phyloP scores from a whole-genome alignment of 2,113 vertebrate genomes.

The Nerophis lumbriciformis region DNA sequence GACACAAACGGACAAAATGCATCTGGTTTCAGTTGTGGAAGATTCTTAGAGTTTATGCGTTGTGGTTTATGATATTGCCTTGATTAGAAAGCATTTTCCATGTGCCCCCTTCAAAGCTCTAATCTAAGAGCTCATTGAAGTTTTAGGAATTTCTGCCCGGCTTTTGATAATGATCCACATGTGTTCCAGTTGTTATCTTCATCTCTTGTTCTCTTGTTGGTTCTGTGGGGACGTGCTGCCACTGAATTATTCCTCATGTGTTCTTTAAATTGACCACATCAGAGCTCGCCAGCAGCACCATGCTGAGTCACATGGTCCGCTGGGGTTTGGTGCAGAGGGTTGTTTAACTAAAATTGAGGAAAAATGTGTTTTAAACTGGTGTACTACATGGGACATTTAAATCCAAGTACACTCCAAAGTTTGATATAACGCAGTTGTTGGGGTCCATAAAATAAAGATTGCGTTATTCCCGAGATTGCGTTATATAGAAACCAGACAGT shows the following conservation, averaged over 20 bases:
- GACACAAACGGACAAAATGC: constrained; percentile 39
- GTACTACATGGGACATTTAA: neutral
- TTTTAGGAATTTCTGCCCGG: constrained; percentile 57
- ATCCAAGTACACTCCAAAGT: neutral
- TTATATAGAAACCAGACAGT: too few relatives aligned
- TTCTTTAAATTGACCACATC: constrained; percentile 40
- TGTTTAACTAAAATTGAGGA: constrained; percentile 6
- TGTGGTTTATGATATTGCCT: constrained; percentile 49
- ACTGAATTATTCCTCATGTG: constrained; percentile 43
- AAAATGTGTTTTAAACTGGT: neutral
- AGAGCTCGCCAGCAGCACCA: constrained; percentile 12
- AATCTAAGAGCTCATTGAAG: constrained; percentile 56
- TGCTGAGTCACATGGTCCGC: constrained; percentile 21
- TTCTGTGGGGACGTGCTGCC: constrained; percentile 44
- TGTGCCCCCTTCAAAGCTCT: constrained; percentile 43
- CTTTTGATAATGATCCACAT: constrained; percentile 67
- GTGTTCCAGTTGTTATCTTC: constrained; percentile 54
- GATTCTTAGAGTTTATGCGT: constrained; percentile 35
- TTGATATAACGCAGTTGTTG: too few relatives aligned
- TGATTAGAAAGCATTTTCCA: constrained; percentile 65
- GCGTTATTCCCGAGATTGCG: too few relatives aligned
- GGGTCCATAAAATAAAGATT: too few relatives aligned
- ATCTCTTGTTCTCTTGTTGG: constrained; percentile 26
- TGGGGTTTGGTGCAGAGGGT: constrained; percentile 28
- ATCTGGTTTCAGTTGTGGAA: constrained; percentile 49